Evolutionary conservation across 2,113 vertebrate species (phyloP).

Genomic region (Engraulis encrasicolus): DNA sequence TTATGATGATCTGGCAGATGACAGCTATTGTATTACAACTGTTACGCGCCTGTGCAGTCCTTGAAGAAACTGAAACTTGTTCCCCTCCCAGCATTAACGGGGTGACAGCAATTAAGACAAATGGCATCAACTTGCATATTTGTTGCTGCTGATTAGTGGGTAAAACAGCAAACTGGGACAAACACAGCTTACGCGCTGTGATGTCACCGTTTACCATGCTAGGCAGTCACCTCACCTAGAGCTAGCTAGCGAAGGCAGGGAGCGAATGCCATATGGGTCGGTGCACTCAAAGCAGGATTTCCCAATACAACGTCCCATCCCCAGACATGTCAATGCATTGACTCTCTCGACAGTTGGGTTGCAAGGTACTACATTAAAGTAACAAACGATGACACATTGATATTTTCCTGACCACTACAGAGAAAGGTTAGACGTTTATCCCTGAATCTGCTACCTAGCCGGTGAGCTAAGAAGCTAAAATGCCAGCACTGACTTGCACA

Average conservation of each 20-base stretch:
- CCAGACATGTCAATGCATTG: neutral
- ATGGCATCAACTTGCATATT: neutral
- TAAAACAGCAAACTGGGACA: neutral
- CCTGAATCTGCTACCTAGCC: neutral
- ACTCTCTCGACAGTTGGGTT: neutral
- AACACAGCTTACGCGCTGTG: neutral
- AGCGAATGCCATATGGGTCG: conserved; percentile 14
- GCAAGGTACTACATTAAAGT: neutral
- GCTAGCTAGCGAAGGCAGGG: neutral
- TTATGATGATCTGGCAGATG: neutral
- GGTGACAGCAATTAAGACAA: neutral
- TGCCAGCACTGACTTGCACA: neutral
- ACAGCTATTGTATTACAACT: neutral
- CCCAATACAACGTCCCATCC: neutral
- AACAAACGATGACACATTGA: neutral
- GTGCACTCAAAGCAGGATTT: neutral
- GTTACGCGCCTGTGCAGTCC: neutral
- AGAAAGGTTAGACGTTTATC: neutral
- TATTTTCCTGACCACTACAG: neutral
- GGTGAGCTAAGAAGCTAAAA: conserved; percentile 19
- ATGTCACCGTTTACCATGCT: conserved; percentile 17
- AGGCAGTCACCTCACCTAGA: neutral
- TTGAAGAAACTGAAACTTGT: neutral
- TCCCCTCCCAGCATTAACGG: neutral
- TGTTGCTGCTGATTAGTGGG: neutral